phyloP scores from a whole-genome alignment of 2,113 vertebrate species.

The Anseranas semipalmata region DNA sequence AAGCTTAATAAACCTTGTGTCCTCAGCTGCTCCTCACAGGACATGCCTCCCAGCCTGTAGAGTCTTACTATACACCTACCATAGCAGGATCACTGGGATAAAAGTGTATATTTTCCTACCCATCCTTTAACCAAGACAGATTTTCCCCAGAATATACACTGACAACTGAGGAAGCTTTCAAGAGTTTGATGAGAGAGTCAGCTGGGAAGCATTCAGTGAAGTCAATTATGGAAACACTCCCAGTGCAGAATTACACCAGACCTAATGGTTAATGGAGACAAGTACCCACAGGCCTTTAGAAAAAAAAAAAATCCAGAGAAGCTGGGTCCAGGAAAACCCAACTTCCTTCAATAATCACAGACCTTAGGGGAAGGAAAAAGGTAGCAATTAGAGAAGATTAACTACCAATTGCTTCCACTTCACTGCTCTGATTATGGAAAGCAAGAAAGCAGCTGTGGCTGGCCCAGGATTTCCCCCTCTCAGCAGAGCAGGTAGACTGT shows the following conservation, averaged over 20 bases:
- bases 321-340: neutral
- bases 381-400: neutral
- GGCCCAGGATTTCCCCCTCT: neutral
- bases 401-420: neutral
- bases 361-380: neutral
- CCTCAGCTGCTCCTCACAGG: too few relatives aligned
- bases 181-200: neutral
- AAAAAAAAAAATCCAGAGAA: neutral
- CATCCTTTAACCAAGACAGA: neutral
- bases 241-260: neutral
- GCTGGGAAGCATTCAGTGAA: rapidly evolving
- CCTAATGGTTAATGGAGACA: neutral
- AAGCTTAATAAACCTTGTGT: too few relatives aligned
- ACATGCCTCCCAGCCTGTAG: too few relatives aligned
- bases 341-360: neutral
- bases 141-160: rapidly evolving
- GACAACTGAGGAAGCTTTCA: neutral
- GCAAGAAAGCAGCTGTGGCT: rapidly evolving
- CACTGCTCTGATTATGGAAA: neutral
- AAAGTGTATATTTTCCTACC: neutral
- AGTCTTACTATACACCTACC: neutral
- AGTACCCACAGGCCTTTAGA: neutral
- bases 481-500: neutral
- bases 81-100: neutral
- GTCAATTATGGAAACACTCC: neutral